These are phyloP conservation scores for Siniperca obscura DNA, from an alignment of 2,797 vertebrate species.

Conservation along the genomic window DNA sequence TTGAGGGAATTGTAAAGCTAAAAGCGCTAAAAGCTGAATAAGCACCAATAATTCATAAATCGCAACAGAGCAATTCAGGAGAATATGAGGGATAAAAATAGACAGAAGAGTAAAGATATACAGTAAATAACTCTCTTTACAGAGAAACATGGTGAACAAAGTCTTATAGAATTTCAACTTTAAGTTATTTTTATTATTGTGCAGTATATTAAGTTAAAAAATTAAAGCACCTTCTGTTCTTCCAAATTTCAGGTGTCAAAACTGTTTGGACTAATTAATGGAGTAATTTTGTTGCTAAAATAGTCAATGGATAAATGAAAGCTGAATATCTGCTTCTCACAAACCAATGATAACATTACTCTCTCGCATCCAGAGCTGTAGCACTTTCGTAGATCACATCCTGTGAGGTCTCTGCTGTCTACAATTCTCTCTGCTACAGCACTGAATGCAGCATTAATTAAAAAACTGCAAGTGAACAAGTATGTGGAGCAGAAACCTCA, in stretches of 20 bases:
- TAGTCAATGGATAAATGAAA: not conserved
- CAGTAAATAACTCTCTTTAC: not conserved
- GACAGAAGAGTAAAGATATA: not conserved
- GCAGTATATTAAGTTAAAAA: not conserved
- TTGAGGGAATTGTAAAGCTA: conserved; percentile 13
- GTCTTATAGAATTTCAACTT: not conserved
- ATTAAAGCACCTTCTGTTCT: not conserved
- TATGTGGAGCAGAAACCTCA: not conserved
- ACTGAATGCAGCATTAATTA: conserved; percentile 27
- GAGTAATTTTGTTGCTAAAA: not conserved
- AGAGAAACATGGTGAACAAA: not conserved
- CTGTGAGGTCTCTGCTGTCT: conserved; percentile 20
- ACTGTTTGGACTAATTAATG: no score
- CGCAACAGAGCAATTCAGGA: conserved; percentile 21
- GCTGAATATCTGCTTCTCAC: conserved; percentile 13
- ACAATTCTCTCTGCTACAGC: conserved; percentile 23
- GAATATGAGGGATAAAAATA: conserved; percentile 24
- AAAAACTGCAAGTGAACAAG: conserved; percentile 22
- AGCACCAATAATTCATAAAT: conserved; percentile 46
- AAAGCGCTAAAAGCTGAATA: conserved; percentile 22
- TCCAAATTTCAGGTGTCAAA: not conserved
- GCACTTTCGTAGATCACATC: conserved; percentile 19
- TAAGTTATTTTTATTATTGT: not conserved
- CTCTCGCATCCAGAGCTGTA: not conserved
- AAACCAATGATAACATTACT: not conserved